A percentile compares a stretch with the other conserved stretches of the same genome.
These are phyloP conservation scores for Malurus cyaneus DNA, from an alignment of 2,113 vertebrate species.

Conservation along the genomic window DNA sequence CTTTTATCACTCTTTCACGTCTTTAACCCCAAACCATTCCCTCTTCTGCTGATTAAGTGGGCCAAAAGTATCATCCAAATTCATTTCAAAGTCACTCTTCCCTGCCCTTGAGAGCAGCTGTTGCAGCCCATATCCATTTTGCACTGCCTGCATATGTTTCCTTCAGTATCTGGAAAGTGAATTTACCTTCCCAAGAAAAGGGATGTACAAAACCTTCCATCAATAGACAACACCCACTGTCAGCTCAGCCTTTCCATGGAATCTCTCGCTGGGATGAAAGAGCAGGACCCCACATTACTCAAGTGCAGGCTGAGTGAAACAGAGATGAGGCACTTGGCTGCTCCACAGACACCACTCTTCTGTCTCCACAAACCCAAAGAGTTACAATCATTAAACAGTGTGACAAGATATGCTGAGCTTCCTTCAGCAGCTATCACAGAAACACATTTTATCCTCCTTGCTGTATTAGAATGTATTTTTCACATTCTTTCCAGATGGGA, in stretches of 20 bases:
- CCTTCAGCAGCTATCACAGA: not conserved
- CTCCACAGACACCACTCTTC: not conserved
- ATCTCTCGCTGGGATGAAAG: not conserved
- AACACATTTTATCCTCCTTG: not conserved
- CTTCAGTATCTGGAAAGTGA: not conserved
- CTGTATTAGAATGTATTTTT: not conserved
- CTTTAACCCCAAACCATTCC: not conserved
- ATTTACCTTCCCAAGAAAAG: not conserved
- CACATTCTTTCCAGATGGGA: not conserved
- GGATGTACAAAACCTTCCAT: not conserved
- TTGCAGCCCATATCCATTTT: not conserved
- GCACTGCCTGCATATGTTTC: not conserved
- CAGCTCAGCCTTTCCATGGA: not conserved
- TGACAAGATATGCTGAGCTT: not conserved
- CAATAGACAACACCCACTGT: not conserved
- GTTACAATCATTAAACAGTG: not conserved
- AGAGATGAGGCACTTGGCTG: not conserved
- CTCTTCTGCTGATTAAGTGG: not conserved
- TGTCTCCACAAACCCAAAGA: not conserved
- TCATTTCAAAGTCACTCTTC: not conserved
- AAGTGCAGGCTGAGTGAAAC: not conserved
- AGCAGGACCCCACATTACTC: not conserved
- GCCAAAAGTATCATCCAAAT: not conserved
- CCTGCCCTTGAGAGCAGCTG: accelerated
- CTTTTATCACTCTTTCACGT: not conserved